Base-by-base conservation (phyloP, 1,140 invertebrate species). In the Eupristina koningsbergeri region DNA sequence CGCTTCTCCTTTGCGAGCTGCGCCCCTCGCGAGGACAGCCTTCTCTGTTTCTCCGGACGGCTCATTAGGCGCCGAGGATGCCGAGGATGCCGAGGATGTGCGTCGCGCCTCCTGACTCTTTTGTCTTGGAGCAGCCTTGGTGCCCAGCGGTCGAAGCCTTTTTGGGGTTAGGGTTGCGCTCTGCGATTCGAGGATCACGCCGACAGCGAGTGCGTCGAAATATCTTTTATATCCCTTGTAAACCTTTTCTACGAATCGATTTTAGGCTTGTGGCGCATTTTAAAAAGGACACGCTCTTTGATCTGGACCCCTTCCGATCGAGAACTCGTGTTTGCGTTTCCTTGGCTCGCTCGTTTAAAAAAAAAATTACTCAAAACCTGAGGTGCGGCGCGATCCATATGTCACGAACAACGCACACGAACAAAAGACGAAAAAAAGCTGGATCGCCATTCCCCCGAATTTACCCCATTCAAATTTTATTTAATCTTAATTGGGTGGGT, bases 391-490 rank as follows among this genome's bases (percentile, higher is more conserved):
- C n/a, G n/a, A n/a, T n/a, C n/a, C n/a, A 2, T 0, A 64, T 64
- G 61, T 64, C 61, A 64, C 29, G 3, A 61, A 17, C 53, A 22
- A 58, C 53, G 5, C 53, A 15, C 53, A 26, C 53, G 31, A 64
- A 64, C 61, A 64, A 64, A 64, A 64, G 61, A 64, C 8, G 61
- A 64, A 64, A 64, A 64, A 29, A 64, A 29, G 61, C 22, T 64
- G 29, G 0, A 1, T 64, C 31, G 61, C n/a, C n/a, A n/a, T n/a
- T n/a, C n/a, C n/a, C n/a, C n/a, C n/a, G n/a, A n/a, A n/a, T n/a
- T n/a, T n/a, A n/a, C n/a, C n/a, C n/a, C n/a, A n/a, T n/a, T n/a
- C n/a, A n/a, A n/a, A n/a, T n/a, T n/a, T n/a, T n/a, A n/a, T n/a
- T n/a, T n/a, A n/a, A n/a, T n/a, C n/a, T n/a, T n/a, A n/a, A n/a